Conservation (phyloP, 2,888 invertebrate species). For the Drosophila gaucha region DNA sequence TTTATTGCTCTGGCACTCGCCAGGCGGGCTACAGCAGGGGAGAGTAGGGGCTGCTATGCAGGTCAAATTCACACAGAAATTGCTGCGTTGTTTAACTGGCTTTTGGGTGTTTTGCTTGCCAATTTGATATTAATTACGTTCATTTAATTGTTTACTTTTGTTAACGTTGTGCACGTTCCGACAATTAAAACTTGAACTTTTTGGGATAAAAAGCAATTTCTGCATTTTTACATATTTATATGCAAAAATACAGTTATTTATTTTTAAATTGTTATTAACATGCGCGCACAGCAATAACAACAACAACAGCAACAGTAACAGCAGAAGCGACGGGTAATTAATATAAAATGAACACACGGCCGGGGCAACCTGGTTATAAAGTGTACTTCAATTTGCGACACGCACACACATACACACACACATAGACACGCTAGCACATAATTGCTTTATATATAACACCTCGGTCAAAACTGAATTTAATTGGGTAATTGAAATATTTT, state of each 20-base stretch:
- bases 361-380: conserved; percentile 47
- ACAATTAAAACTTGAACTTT: conserved; percentile 69
- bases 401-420: neutral
- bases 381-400: conserved; percentile 63
- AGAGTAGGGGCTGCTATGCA: conserved; percentile 15
- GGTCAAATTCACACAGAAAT: conserved; percentile 45
- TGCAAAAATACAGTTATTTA: conserved; percentile 41
- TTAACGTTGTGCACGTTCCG: conserved; percentile 60
- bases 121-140: conserved; percentile 67
- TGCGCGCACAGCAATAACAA: conserved; percentile 44
- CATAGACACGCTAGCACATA: conserved; percentile 15
- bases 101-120: conserved; percentile 45
- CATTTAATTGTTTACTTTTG: conserved; percentile 72
- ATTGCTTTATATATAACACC: conserved; percentile 65
- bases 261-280: conserved; percentile 71
- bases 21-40: neutral
- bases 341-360: conserved; percentile 58
- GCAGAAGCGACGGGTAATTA: conserved; percentile 52
- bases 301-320: conserved; percentile 12
- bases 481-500: conserved; percentile 74
- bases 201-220: conserved; percentile 61
- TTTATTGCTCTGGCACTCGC: conserved; percentile 27
- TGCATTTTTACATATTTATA: conserved; percentile 45
- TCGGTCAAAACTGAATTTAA: conserved; percentile 60
- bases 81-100: conserved; percentile 42